phyloP scores from a whole-genome alignment of 2,888 invertebrate genomes.

The Leptopilina syphax region DNA sequence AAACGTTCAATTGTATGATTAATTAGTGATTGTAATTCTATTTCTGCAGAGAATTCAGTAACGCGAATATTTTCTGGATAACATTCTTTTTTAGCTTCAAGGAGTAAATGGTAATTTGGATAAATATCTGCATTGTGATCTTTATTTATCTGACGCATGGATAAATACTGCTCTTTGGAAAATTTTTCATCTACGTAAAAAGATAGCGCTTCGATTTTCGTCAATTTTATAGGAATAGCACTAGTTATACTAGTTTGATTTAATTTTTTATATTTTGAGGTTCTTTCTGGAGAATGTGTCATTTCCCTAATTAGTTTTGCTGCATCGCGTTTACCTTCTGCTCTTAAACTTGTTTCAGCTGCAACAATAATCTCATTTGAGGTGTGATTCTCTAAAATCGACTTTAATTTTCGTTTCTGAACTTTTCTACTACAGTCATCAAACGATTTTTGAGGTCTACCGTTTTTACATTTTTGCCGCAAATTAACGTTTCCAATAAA shows the following conservation, averaged over 20 bases:
- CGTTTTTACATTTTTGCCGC: too few relatives aligned
- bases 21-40: constrained; percentile 2
- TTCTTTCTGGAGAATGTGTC: not conserved
- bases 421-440: too few relatives aligned
- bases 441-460: too few relatives aligned
- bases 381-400: too few relatives aligned
- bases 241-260: too few relatives aligned
- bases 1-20: constrained; percentile 3
- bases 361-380: not conserved
- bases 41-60: not conserved
- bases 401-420: too few relatives aligned
- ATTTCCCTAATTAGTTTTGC: not conserved
- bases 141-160: not conserved
- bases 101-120: constrained; percentile 3
- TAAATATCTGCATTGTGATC: not conserved
- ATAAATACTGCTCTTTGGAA: not conserved
- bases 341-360: not conserved
- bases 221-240: not conserved
- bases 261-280: not conserved
- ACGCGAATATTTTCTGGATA: not conserved
- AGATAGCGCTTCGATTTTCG: not conserved
- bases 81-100: not conserved
- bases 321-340: not conserved
- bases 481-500: too few relatives aligned
- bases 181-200: not conserved